A percentile compares a stretch with the other conserved stretches of the same genome.
Evolutionary conservation across 2,797 vertebrate species (phyloP).

Genomic region (Eupleurogrammus muticus): DNA sequence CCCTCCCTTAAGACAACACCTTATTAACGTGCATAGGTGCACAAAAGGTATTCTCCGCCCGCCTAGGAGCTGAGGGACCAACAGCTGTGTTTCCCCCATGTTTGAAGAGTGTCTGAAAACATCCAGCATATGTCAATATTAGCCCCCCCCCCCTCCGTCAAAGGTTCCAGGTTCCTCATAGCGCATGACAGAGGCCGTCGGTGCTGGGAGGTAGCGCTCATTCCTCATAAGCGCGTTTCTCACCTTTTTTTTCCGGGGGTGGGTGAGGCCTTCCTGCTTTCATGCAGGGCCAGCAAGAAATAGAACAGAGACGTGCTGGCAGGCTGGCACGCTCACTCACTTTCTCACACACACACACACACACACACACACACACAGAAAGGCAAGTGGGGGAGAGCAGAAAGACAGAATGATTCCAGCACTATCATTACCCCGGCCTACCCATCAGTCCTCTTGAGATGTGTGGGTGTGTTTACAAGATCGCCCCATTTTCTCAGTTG

Average conservation of each 20-base stretch:
- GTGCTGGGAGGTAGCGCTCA: slow-evolving; percentile 68
- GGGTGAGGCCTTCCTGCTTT: slow-evolving; percentile 65
- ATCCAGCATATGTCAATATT: slow-evolving; percentile 70
- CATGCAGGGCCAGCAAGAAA: slow-evolving; percentile 64
- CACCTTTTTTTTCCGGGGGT: slow-evolving; percentile 65
- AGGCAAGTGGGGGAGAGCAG: slow-evolving; percentile 1
- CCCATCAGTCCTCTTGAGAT: slow-evolving; percentile 84
- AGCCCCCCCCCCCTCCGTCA: slow-evolving; percentile 48
- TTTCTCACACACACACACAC: slow-evolving; percentile 9
- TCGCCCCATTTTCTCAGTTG: slow-evolving; percentile 84
- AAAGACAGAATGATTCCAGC: slow-evolving; percentile 59
- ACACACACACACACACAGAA: slow-evolving; percentile 19
- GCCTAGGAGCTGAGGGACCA: slow-evolving; percentile 60
- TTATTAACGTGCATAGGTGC: slow-evolving; percentile 72
- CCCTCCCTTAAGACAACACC: slow-evolving; percentile 63
- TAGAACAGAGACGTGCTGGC: slow-evolving; percentile 51
- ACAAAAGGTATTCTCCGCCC: slow-evolving; percentile 61
- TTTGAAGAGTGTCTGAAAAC: slow-evolving; percentile 73
- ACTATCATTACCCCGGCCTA: slow-evolving; percentile 82
- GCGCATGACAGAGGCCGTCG: slow-evolving; percentile 71
- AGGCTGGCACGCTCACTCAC: slow-evolving; percentile 24
- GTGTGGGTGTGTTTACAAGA: slow-evolving; percentile 83
- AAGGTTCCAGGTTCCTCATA: slow-evolving; percentile 45
- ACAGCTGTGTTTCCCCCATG: slow-evolving; percentile 62
- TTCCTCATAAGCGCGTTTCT: slow-evolving; percentile 53